These are phyloP conservation scores for Stegodyphus mimosarum DNA, from an alignment of 1,140 invertebrate species.

Conservation along the genomic window DNA sequence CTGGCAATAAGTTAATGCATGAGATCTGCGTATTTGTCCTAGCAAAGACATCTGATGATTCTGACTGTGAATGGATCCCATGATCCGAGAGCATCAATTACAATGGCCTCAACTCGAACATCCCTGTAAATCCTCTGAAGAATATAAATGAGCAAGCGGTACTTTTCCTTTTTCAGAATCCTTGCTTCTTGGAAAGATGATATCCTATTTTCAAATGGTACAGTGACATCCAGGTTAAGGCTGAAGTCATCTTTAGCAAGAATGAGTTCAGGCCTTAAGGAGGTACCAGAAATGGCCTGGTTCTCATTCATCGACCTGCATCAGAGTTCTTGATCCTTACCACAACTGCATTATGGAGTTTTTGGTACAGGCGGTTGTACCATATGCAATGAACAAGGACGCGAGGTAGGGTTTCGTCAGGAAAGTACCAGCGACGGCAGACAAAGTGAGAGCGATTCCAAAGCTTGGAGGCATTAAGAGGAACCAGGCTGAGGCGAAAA, in stretches of 20 bases:
- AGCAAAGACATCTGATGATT: too few species aligned
- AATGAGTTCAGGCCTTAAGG: neutral
- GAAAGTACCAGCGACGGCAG: neutral
- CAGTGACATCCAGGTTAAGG: neutral
- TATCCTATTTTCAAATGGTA: constrained; percentile 5
- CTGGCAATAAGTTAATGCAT: too few species aligned
- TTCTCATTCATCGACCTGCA: neutral
- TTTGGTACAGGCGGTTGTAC: neutral
- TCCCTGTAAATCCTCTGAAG: neutral
- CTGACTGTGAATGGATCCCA: too few species aligned
- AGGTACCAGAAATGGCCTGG: neutral
- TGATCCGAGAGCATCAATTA: neutral
- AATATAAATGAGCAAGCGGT: neutral
- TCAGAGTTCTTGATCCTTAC: neutral
- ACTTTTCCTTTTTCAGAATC: neutral
- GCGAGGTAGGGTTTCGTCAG: neutral
- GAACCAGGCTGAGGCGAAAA: neutral
- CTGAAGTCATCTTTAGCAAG: neutral
- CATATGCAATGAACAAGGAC: too few species aligned
- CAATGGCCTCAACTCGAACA: neutral
- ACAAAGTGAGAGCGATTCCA: too few species aligned
- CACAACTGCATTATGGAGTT: neutral
- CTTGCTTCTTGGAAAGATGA: neutral
- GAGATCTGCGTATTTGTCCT: too few species aligned
- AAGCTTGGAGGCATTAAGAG: neutral